Conservation (phyloP, 2,113 vertebrate species). For the Zosterops borbonicus region DNA sequence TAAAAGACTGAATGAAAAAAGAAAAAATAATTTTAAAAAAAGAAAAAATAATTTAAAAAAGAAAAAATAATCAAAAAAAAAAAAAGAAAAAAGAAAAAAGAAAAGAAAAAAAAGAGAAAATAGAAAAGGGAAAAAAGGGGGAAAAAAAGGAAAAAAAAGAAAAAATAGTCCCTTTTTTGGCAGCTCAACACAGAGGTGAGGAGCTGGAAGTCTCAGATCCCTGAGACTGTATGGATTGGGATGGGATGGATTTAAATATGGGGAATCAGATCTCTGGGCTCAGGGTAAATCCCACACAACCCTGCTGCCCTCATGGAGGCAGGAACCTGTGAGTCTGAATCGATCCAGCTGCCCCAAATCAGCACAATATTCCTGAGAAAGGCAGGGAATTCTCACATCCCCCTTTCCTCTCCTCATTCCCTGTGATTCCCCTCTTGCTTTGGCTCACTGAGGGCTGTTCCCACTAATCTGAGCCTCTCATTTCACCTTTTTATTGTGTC, state of each 20-base stretch:
- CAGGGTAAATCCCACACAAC: neutral
- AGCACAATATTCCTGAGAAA: neutral
- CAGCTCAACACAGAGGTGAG: neutral
- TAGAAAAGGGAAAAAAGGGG: accelerated
- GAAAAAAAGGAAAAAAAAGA: too few species aligned
- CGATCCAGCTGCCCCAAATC: neutral
- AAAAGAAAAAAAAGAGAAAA: neutral
- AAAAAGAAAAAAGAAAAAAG: too few species aligned
- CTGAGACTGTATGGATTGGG: neutral
- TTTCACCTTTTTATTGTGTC: neutral
- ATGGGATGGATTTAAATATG: neutral
- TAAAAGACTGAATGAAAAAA: too few species aligned
- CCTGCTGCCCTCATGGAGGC: neutral
- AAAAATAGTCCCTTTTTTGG: neutral
- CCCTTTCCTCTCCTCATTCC: neutral
- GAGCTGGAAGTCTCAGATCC: neutral
- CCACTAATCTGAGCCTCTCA: neutral
- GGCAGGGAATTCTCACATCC: neutral
- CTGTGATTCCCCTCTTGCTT: neutral
- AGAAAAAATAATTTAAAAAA: too few species aligned
- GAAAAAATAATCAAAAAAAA: too few species aligned
- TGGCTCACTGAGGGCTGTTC: neutral
- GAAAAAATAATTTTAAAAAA: too few species aligned
- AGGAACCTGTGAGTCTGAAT: neutral
- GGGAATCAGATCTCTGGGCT: neutral